Percentiles rank a stretch among this genome's conserved stretches.
These are phyloP conservation scores for Myoxocephalus aenaeus DNA, from an alignment of 2,797 vertebrate genomes.

Conservation along the genomic window DNA sequence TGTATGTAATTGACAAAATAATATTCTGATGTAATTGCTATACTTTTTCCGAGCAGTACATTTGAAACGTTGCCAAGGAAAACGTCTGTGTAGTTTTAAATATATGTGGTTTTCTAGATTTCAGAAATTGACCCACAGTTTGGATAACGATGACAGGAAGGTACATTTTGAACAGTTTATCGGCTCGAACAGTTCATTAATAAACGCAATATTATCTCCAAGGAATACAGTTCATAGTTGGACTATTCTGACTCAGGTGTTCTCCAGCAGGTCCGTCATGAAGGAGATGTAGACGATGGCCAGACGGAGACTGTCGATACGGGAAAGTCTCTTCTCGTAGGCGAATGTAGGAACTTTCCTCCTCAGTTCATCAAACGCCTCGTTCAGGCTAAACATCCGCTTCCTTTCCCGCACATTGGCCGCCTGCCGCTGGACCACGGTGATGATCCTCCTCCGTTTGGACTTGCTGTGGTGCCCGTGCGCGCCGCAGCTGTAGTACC, in stretches of 20 bases:
- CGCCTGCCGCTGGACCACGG: conserved; percentile 92
- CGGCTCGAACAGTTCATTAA: background rate
- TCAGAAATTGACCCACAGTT: background rate
- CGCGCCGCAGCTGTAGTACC: conserved; percentile 35
- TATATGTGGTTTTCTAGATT: background rate
- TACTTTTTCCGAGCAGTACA: background rate
- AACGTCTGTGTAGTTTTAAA: background rate
- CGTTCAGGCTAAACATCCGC: conserved; percentile 96
- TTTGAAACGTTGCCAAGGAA: background rate
- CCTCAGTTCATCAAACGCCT: conserved; percentile 94
- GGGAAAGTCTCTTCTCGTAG: conserved; percentile 95
- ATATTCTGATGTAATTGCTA: background rate
- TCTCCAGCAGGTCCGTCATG: conserved; percentile 93
- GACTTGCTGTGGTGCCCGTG: conserved; percentile 74
- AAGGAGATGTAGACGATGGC: conserved; percentile 98
- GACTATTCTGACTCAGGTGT: conserved; percentile 51
- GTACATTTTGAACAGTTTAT: background rate
- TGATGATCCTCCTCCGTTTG: conserved; percentile 92
- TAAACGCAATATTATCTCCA: background rate
- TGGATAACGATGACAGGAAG: background rate
- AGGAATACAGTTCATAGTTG: background rate
- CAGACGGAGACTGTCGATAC: conserved; percentile 95
- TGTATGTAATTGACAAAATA: background rate
- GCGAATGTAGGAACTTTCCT: conserved; percentile 97
- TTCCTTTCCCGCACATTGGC: conserved; percentile 95